A percentile compares a stretch with the other conserved stretches of the same genome.
Evolutionary conservation across 2,113 vertebrate species (phyloP).

Genomic region (Burhinus bistriatus): DNA sequence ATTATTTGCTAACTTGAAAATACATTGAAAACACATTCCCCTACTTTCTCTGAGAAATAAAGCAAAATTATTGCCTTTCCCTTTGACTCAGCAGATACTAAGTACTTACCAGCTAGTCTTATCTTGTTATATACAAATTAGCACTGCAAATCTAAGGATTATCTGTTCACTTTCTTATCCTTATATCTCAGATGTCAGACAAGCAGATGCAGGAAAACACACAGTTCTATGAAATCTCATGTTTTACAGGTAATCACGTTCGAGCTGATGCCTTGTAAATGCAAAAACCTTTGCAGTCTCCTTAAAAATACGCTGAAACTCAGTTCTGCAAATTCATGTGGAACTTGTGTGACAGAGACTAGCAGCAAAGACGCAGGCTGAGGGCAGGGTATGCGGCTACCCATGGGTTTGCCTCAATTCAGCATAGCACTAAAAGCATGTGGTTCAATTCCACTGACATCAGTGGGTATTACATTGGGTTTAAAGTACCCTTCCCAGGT

Average conservation of each 20-base stretch:
- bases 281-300: background rate
- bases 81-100: background rate
- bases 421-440: background rate
- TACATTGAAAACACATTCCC: background rate
- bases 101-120: background rate
- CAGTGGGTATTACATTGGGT: rapidly evolving
- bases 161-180: background rate
- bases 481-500: background rate
- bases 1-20: background rate
- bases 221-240: background rate
- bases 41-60: background rate
- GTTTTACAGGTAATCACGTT: background rate
- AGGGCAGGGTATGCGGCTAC: background rate
- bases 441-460: background rate
- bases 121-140: background rate
- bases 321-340: background rate
- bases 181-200: background rate
- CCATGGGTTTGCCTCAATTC: background rate
- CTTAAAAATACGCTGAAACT: background rate
- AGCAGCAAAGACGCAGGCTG: background rate
- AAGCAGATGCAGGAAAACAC: background rate
- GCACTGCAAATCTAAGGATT: background rate
- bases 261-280: background rate
- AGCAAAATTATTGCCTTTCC: background rate
- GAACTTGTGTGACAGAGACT: background rate